Conservation (phyloP, 2,888 invertebrate genomes). For the Steinernema carpocapsae region DNA sequence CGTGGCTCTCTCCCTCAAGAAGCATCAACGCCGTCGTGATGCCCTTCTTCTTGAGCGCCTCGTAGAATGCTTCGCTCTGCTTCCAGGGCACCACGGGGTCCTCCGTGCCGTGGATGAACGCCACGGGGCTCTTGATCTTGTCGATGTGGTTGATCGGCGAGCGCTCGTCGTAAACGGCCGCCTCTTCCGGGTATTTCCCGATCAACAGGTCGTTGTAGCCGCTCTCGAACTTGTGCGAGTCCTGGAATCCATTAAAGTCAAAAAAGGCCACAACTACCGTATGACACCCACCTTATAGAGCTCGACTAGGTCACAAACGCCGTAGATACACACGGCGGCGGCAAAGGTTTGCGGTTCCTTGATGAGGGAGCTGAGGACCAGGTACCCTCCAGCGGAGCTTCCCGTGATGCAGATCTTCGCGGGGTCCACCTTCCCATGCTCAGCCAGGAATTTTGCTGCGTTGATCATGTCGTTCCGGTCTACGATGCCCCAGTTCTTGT, state of each 20-base stretch:
- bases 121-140: slow-evolving; percentile 69
- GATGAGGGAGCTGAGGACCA: slow-evolving; percentile 54
- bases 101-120: slow-evolving; percentile 70
- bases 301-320: slow-evolving; percentile 70
- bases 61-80: slow-evolving; percentile 70
- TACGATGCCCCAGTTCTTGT: slow-evolving; percentile 69
- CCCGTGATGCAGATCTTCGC: slow-evolving; percentile 70
- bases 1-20: slow-evolving; percentile 72
- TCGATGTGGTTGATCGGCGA: slow-evolving; percentile 64
- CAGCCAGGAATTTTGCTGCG: slow-evolving; percentile 64
- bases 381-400: slow-evolving; percentile 69
- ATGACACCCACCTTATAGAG: slow-evolving; percentile 52
- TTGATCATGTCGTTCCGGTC: slow-evolving; percentile 71
- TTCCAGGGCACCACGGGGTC: slow-evolving; percentile 71
- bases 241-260: not conserved
- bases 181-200: slow-evolving; percentile 58
- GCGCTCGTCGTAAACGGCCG: slow-evolving; percentile 62
- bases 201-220: slow-evolving; percentile 70
- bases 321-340: slow-evolving; percentile 71
- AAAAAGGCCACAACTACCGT: not conserved
- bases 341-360: slow-evolving; percentile 67
- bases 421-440: slow-evolving; percentile 65
- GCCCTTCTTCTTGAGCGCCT: slow-evolving; percentile 69
- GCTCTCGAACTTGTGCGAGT: slow-evolving; percentile 71
- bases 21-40: slow-evolving; percentile 69